phyloP scores from a whole-genome alignment of 2,888 invertebrate genomes.

The Meghimatium bilineatum region DNA sequence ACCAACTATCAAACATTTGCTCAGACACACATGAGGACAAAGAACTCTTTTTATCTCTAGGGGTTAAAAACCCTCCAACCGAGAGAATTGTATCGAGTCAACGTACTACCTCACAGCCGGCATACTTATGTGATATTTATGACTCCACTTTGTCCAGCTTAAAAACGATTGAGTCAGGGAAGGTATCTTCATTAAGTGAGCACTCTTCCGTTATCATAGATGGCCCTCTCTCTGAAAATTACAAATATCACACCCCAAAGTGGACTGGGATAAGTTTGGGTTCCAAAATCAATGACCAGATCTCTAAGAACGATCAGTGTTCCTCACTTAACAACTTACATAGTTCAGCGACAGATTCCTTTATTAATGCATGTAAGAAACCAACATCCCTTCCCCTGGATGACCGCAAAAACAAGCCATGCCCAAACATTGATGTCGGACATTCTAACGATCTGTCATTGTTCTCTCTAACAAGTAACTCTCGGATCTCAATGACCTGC shows the following conservation, averaged over 20 bases:
- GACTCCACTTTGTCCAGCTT: conserved; percentile 11
- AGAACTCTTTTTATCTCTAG: neutral
- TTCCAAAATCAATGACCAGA: no score
- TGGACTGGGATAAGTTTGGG: no score
- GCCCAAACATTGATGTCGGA: neutral
- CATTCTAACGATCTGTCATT: neutral
- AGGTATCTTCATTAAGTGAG: neutral
- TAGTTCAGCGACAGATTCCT: neutral
- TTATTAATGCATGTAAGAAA: neutral
- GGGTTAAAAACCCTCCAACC: neutral
- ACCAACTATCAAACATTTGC: neutral
- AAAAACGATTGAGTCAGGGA: neutral
- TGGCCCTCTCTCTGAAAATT: neutral
- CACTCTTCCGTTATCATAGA: neutral
- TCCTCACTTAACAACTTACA: neutral
- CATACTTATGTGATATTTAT: neutral
- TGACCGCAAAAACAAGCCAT: neutral
- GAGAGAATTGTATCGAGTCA: neutral
- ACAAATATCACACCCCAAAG: neutral
- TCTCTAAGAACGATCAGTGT: neutral
- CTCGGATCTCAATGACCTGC: neutral
- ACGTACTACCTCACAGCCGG: no score
- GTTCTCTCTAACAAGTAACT: neutral
- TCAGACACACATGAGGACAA: neutral
- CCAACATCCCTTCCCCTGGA: neutral